Percentiles rank a stretch among this genome's conserved stretches.
Evolutionary conservation across 2,797 vertebrate genomes (phyloP).

Genomic region (Anableps anableps): DNA sequence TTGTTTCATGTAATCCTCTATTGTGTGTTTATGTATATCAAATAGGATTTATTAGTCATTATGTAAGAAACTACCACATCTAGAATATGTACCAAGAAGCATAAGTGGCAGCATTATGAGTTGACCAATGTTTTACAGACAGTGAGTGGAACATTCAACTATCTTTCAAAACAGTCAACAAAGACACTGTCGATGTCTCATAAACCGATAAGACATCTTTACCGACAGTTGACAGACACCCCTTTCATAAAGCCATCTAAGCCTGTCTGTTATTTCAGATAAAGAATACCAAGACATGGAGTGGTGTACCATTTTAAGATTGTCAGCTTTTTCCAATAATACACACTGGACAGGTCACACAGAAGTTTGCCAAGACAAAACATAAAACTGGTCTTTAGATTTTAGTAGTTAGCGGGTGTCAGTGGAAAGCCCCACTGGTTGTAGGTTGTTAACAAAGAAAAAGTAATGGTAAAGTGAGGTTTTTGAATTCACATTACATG

Average conservation of each 20-base stretch:
- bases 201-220: not conserved
- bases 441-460: no score
- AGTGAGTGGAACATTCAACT: not conserved
- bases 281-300: no score
- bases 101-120: not conserved
- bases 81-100: not conserved
- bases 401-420: no score
- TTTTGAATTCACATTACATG: no score
- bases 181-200: not conserved
- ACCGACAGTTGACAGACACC: not conserved
- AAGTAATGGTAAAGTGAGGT: no score
- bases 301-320: no score
- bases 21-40: not conserved
- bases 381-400: no score
- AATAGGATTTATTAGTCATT: not conserved
- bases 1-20: not conserved
- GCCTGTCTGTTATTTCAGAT: no score
- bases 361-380: no score
- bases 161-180: not conserved
- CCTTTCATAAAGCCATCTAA: not conserved
- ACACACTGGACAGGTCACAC: no score
- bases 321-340: no score
- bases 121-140: not conserved
- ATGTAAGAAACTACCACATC: not conserved
- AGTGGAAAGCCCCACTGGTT: no score